These are phyloP conservation scores for Nebria ingens DNA, from an alignment of 1,140 invertebrate genomes.

Conservation along the genomic window DNA sequence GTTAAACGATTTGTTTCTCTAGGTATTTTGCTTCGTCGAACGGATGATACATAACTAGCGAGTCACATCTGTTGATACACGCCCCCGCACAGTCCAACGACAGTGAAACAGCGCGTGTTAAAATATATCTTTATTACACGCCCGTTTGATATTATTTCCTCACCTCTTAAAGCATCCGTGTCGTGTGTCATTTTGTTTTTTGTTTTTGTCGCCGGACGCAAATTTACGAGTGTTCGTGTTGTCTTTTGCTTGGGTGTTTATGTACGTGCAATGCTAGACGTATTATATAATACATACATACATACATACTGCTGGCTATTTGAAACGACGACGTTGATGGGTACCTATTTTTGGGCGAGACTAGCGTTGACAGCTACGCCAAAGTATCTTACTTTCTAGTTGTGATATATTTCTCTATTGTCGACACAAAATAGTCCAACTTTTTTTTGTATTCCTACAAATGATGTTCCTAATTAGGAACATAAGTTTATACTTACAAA, in stretches of 20 bases:
- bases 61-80: neutral
- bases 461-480: too few relatives aligned
- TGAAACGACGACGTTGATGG: neutral
- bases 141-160: conserved; percentile 16
- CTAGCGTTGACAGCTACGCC: neutral
- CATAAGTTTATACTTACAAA: too few relatives aligned
- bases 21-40: too few relatives aligned
- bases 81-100: neutral
- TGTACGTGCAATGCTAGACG: conserved; percentile 6
- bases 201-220: conserved; percentile 10
- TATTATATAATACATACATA: too few relatives aligned
- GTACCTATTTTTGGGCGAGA: conserved; percentile 4
- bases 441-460: too few relatives aligned
- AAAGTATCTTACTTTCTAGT: neutral
- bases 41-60: too few relatives aligned
- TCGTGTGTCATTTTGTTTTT: conserved; percentile 12
- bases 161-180: conserved; percentile 13
- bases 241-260: conserved; percentile 13
- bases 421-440: too few relatives aligned
- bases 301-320: neutral
- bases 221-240: conserved; percentile 16
- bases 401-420: too few relatives aligned
- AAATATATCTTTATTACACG: conserved; percentile 14
- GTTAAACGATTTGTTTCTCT: too few relatives aligned
- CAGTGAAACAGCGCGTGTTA: conserved; percentile 5